These are phyloP conservation scores for Sebastes oblongus DNA, from an alignment of 2,797 vertebrate species.

Conservation along the genomic window DNA sequence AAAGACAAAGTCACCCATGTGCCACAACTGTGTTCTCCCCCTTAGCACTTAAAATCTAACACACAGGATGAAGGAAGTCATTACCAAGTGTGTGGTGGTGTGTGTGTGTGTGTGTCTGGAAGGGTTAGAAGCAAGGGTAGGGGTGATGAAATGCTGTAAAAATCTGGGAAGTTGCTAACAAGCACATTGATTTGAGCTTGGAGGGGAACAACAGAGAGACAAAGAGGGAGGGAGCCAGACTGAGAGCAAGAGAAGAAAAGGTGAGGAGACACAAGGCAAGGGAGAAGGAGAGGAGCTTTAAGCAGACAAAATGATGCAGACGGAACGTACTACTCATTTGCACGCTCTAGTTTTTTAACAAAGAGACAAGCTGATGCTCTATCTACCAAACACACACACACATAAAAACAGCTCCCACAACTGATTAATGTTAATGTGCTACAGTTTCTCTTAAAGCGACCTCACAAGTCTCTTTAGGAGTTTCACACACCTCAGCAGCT, in stretches of 20 bases:
- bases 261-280: background rate
- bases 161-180: slow-evolving; percentile 60
- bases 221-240: background rate
- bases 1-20: slow-evolving; percentile 30
- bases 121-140: slow-evolving; percentile 10
- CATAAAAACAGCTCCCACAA: background rate
- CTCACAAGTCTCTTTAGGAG: slow-evolving; percentile 5
- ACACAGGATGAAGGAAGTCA: slow-evolving; percentile 34
- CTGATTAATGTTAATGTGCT: slow-evolving; percentile 43
- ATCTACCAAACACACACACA: background rate
- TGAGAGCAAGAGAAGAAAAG: background rate
- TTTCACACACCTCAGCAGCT: slow-evolving; percentile 53
- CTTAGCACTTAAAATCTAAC: slow-evolving; percentile 18
- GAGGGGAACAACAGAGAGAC: slow-evolving; percentile 20
- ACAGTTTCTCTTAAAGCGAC: slow-evolving; percentile 14
- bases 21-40: background rate
- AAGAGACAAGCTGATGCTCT: slow-evolving; percentile 37
- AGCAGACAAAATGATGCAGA: slow-evolving; percentile 47
- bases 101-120: background rate
- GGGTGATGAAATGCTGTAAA: slow-evolving; percentile 60
- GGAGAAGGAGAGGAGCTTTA: background rate
- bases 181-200: slow-evolving; percentile 61
- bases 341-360: slow-evolving; percentile 55
- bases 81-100: slow-evolving; percentile 27
- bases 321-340: slow-evolving; percentile 39